Percentiles rank a stretch among this genome's conserved stretches.
Evolutionary conservation across 2,888 invertebrate genomes (phyloP).

Genomic region (Diplolepis rosae): DNA sequence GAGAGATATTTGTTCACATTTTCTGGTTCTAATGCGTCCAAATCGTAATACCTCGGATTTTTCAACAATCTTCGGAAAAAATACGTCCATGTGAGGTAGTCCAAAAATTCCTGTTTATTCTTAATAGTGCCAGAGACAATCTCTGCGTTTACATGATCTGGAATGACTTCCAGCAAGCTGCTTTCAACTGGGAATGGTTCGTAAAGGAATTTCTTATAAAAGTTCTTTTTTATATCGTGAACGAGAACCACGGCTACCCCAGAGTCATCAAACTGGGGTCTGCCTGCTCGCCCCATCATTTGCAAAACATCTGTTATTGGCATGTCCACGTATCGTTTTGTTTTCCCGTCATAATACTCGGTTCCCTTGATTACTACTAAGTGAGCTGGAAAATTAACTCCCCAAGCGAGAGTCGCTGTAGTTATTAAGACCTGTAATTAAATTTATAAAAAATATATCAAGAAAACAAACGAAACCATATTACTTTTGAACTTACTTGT

Average conservation of each 20-base stretch:
- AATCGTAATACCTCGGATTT: slow-evolving; percentile 93
- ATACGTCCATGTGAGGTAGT: slow-evolving; percentile 99
- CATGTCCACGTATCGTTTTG: slow-evolving; percentile 98
- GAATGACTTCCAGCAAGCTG: slow-evolving; percentile 89
- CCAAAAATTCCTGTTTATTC: slow-evolving; percentile 92
- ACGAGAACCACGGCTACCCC: slow-evolving; percentile 92
- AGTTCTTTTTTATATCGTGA: slow-evolving; percentile 98
- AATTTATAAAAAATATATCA: too few species aligned
- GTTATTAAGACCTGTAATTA: slow-evolving; percentile 87
- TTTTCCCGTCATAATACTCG: slow-evolving; percentile 98
- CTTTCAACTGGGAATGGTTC: slow-evolving; percentile 99
- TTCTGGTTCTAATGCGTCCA: slow-evolving; percentile 82
- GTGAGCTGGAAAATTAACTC: slow-evolving; percentile 99
- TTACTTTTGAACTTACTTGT: slow-evolving; percentile 78
- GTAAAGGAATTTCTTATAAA: slow-evolving; percentile 99
- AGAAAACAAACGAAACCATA: too few species aligned
- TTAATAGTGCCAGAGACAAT: slow-evolving; percentile 96
- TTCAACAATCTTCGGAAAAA: slow-evolving; percentile 94
- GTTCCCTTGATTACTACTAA: slow-evolving; percentile 99
- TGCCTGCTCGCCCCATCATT: slow-evolving; percentile 99
- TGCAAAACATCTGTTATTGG: slow-evolving; percentile 99
- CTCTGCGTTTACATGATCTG: slow-evolving; percentile 99
- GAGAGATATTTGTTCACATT: slow-evolving; percentile 86
- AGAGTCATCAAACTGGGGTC: slow-evolving; percentile 96
- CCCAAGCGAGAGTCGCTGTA: slow-evolving; percentile 99